phyloP scores from a whole-genome alignment of 2,888 invertebrate genomes.

The Formica aserva region DNA sequence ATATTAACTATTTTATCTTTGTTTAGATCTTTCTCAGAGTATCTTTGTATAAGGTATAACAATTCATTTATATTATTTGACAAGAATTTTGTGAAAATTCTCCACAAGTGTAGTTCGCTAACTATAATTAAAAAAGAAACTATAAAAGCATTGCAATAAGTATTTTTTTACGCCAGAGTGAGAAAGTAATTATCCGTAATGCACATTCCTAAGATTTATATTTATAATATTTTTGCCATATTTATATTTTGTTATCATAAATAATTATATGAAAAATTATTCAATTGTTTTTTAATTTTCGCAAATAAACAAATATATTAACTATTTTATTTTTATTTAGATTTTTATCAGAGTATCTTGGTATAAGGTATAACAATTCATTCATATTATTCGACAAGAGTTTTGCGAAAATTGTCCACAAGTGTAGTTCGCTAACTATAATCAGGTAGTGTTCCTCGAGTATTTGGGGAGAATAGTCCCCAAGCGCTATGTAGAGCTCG shows the following conservation, averaged over 20 bases:
- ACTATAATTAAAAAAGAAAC: slow-evolving; percentile 3
- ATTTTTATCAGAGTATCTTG: not conserved
- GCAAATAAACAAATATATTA: not conserved
- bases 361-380: not conserved
- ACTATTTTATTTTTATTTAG: not conserved
- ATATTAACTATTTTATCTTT: not conserved
- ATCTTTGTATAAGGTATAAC: not conserved
- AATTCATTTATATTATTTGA: not conserved
- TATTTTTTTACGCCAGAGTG: not conserved
- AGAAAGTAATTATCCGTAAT: not conserved
- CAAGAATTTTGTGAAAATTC: not conserved
- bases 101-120: not conserved
- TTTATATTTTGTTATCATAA: too few species aligned
- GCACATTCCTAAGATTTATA: not conserved
- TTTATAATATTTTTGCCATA: not conserved
- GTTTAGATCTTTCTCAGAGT: not conserved
- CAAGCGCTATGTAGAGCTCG: slow-evolving; percentile 12
- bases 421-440: slow-evolving; percentile 9
- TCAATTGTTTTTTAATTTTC: not conserved
- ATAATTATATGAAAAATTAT: not conserved
- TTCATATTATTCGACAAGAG: not conserved
- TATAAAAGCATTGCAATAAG: not conserved
- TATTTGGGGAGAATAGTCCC: slow-evolving; percentile 10
- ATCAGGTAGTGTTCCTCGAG: not conserved
- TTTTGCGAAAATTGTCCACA: not conserved